A percentile compares a stretch with the other conserved stretches of the same genome.
These are phyloP conservation scores for Thunnus thynnus DNA, from an alignment of 2,113 vertebrate species.

Conservation along the genomic window DNA sequence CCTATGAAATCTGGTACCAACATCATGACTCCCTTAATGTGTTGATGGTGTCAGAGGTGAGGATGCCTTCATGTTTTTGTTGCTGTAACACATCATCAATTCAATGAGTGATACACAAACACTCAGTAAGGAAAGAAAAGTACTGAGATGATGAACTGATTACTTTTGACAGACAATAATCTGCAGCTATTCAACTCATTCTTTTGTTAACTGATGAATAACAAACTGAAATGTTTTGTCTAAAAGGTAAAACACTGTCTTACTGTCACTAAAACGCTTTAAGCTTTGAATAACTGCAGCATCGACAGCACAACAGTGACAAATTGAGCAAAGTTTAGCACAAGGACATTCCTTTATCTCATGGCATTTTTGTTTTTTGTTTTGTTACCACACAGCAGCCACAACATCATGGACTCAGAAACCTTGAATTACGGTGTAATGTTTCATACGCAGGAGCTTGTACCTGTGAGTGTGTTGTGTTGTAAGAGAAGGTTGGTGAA, in stretches of 20 bases:
- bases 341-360: constrained; percentile 65
- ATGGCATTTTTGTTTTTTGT: constrained; percentile 11
- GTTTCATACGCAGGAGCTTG: constrained; percentile 1
- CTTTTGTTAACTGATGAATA: not conserved
- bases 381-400: constrained; percentile 28
- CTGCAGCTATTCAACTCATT: not conserved
- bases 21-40: not conserved
- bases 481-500: not conserved
- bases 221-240: not conserved
- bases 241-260: constrained; percentile 15
- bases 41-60: not conserved
- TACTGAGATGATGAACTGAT: not conserved
- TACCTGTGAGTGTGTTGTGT: not conserved
- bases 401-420: constrained; percentile 32
- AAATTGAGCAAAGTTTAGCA: not conserved
- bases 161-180: not conserved
- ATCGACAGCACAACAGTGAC: not conserved
- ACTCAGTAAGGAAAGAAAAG: not conserved
- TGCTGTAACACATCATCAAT: not conserved
- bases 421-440: constrained; percentile 29
- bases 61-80: not conserved
- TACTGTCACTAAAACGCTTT: constrained; percentile 20
- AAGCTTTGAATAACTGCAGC: constrained; percentile 34
- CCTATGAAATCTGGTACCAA: not conserved
- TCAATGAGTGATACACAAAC: constrained; percentile 2